A percentile compares a stretch with the other conserved stretches of the same genome.
phyloP scores from a whole-genome alignment of 2,797 vertebrate genomes.

The Esox masquinongy region DNA sequence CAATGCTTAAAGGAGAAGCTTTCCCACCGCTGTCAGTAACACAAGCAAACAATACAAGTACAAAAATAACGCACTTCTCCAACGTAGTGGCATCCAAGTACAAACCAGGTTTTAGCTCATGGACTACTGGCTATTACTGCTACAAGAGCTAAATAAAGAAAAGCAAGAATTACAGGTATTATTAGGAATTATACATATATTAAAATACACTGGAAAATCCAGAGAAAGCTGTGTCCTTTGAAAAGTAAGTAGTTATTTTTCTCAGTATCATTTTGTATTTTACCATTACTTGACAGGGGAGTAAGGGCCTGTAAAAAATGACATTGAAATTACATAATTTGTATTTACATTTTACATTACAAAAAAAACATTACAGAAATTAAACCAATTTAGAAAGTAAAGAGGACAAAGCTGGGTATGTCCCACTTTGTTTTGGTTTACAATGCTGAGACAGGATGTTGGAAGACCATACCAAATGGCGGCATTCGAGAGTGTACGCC shows the following conservation, averaged over 20 bases:
- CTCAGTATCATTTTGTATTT: conserved; percentile 91
- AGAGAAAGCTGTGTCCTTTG: conserved; percentile 99
- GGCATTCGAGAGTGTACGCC: conserved; percentile 99
- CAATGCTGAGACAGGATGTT: conserved; percentile 99
- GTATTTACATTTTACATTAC: conserved; percentile 80
- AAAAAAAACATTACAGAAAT: conserved; percentile 79
- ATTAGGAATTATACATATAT: conserved; percentile 90
- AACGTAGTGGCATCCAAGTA: conserved; percentile 85
- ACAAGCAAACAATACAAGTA: conserved; percentile 78
- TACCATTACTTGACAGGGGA: conserved; percentile 89
- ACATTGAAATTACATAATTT: conserved; percentile 93
- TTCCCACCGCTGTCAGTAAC: conserved; percentile 78
- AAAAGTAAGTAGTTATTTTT: conserved; percentile 98
- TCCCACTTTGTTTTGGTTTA: conserved; percentile 90
- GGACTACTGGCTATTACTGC: conserved; percentile 94
- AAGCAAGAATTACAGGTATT: conserved; percentile 98
- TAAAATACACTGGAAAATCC: conserved; percentile 95
- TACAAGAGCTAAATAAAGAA: conserved; percentile 94
- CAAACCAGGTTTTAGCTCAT: conserved; percentile 98
- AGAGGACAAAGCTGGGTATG: conserved; percentile 96
- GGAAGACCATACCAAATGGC: conserved; percentile 99
- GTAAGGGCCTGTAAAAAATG: conserved; percentile 98
- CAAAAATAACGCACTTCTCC: conserved; percentile 78
- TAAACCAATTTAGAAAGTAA: conserved; percentile 82
- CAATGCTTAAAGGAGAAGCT: conserved; percentile 63